These are phyloP conservation scores for Hemibagrus guttatus DNA, from an alignment of 2,797 vertebrate species.

Conservation along the genomic window DNA sequence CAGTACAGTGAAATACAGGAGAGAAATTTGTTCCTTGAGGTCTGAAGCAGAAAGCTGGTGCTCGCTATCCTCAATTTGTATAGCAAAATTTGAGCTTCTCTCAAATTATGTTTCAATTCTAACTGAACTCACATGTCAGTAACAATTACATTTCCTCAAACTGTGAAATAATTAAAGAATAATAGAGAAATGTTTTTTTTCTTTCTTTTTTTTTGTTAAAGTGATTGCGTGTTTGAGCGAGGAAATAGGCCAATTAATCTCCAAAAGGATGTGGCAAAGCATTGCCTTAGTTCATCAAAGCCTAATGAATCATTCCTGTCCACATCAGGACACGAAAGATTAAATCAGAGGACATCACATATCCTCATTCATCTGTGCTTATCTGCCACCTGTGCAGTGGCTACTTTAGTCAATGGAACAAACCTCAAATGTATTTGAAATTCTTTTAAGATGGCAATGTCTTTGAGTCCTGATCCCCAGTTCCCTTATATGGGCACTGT, in stretches of 20 bases:
- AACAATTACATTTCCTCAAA: background rate
- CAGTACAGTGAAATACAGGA: background rate
- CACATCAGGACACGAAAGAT: slow-evolving; percentile 56
- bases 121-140: background rate
- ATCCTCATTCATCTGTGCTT: slow-evolving; percentile 34
- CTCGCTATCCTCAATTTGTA: background rate
- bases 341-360: slow-evolving; percentile 45
- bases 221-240: background rate
- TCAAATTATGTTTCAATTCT: background rate
- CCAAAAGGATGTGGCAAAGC: slow-evolving; percentile 39
- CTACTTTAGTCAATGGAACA: slow-evolving; percentile 15
- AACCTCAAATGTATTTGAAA: slow-evolving; percentile 9
- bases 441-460: background rate
- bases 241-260: slow-evolving; percentile 59
- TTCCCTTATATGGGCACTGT: background rate
- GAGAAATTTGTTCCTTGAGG: background rate
- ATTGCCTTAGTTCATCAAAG: slow-evolving; percentile 54
- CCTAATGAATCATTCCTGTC: slow-evolving; percentile 63
- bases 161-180: background rate
- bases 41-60: background rate
- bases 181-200: background rate
- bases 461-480: background rate
- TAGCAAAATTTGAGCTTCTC: background rate
- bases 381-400: slow-evolving; percentile 16
- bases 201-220: background rate